Conservation (phyloP, 1,140 invertebrate genomes). For the Drosophila yakuba region DNA sequence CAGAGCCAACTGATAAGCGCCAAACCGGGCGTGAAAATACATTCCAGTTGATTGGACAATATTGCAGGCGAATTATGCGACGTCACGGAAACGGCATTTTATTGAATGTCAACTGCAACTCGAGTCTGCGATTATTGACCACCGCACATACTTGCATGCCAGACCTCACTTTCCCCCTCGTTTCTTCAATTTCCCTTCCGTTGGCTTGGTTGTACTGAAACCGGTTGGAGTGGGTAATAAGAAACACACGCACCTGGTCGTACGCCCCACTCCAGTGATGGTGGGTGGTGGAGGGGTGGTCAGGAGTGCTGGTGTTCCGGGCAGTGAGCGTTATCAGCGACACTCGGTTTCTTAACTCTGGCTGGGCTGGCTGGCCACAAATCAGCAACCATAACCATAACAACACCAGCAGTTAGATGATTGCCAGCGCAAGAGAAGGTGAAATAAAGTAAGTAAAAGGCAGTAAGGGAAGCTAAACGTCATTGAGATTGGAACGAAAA, state of each 20-base stretch:
- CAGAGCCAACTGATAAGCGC: constrained; percentile 55
- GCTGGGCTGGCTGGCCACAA: constrained; percentile 47
- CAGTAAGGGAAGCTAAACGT: constrained; percentile 32
- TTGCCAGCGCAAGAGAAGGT: constrained; percentile 35
- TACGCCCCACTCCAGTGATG: not conserved
- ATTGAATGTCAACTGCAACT: constrained; percentile 24
- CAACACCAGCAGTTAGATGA: constrained; percentile 62
- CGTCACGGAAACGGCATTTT: constrained; percentile 53
- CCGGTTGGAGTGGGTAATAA: constrained; percentile 36
- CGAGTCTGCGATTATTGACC: constrained; percentile 6
- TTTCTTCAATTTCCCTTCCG: not conserved
- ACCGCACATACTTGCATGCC: constrained; percentile 17
- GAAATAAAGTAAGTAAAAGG: constrained; percentile 27
- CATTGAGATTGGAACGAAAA: constrained; percentile 26
- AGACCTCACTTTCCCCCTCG: constrained; percentile 9
- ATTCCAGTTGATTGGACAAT: constrained; percentile 47
- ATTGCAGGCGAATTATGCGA: constrained; percentile 50
- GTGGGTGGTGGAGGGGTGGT: constrained; percentile 1
- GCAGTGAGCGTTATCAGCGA: constrained; percentile 56
- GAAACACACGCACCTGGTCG: constrained; percentile 51
- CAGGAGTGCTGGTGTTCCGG: not conserved
- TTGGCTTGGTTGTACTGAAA: constrained; percentile 12
- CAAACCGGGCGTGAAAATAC: constrained; percentile 50
- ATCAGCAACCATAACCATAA: constrained; percentile 39
- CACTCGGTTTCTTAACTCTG: constrained; percentile 62